Evolutionary conservation across 2,113 vertebrate genomes (phyloP).

Genomic region (Mormyrus iriodes): DNA sequence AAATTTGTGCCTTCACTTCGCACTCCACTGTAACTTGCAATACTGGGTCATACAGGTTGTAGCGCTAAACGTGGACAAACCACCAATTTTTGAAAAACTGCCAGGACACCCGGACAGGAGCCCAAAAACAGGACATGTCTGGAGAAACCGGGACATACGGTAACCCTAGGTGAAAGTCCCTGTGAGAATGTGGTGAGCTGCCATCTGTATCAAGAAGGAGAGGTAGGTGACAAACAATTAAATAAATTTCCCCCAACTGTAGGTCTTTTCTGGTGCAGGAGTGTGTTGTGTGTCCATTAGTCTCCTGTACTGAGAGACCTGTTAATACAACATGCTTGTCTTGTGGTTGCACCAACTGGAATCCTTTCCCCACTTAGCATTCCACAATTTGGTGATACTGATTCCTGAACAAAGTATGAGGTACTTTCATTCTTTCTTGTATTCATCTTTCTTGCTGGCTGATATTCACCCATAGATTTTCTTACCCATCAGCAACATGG

Average conservation of each 20-base stretch:
- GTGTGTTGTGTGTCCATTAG: background rate
- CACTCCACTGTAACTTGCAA: background rate
- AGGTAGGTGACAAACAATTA: too few species aligned
- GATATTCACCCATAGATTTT: background rate
- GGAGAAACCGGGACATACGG: too few species aligned
- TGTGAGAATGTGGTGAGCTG: background rate
- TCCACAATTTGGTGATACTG: background rate
- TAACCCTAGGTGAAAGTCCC: background rate
- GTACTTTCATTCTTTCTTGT: background rate
- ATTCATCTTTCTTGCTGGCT: background rate
- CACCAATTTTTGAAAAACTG: background rate
- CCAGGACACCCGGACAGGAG: background rate
- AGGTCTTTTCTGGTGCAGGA: background rate
- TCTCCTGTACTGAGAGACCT: background rate
- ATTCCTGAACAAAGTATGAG: background rate
- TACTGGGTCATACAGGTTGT: background rate
- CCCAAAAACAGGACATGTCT: background rate
- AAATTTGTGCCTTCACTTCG: background rate
- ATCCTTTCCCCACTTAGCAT: background rate
- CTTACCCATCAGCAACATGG: background rate
- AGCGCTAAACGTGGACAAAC: background rate
- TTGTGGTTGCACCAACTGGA: background rate
- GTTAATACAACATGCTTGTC: background rate
- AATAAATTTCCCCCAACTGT: too few species aligned
- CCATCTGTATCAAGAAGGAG: too few species aligned